Conservation (phyloP, 2,797 vertebrate species). For the Synanceia verrucosa region DNA sequence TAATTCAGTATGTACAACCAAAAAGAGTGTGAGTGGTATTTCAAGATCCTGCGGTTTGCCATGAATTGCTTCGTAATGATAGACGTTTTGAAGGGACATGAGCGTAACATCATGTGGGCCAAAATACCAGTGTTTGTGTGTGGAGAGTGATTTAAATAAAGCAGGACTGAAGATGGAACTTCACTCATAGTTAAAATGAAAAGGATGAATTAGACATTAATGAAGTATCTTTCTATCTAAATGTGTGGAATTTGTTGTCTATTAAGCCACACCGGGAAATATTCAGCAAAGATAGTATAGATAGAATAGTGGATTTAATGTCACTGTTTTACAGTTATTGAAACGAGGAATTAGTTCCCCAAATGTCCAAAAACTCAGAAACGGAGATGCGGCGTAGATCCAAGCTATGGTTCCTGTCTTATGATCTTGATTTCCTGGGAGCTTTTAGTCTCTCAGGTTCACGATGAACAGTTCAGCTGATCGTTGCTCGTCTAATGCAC, state of each 20-base stretch:
- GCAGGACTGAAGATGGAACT: not conserved
- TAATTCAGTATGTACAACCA: not conserved
- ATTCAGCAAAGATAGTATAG: not conserved
- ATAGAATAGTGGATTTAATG: not conserved
- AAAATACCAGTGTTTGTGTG: not conserved
- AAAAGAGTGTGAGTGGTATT: not conserved
- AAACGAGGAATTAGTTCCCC: not conserved
- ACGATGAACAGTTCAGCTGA: not conserved
- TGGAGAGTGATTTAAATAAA: not conserved
- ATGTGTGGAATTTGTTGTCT: too few species aligned
- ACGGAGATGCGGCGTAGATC: not conserved
- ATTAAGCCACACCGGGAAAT: not conserved
- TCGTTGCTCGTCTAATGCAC: slow-evolving; percentile 18
- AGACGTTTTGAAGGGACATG: not conserved
- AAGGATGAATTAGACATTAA: not conserved
- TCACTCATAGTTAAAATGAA: not conserved
- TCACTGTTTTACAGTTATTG: not conserved
- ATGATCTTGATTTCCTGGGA: not conserved
- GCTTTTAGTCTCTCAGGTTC: not conserved
- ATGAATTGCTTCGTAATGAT: not conserved
- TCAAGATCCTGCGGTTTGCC: not conserved
- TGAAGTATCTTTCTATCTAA: too few species aligned
- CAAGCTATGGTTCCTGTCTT: not conserved
- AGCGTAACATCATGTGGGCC: not conserved
- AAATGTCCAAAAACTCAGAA: not conserved